These are phyloP conservation scores for Cheirogaleus major DNA, from an alignment of 2,797 vertebrate species.

Conservation along the genomic window DNA sequence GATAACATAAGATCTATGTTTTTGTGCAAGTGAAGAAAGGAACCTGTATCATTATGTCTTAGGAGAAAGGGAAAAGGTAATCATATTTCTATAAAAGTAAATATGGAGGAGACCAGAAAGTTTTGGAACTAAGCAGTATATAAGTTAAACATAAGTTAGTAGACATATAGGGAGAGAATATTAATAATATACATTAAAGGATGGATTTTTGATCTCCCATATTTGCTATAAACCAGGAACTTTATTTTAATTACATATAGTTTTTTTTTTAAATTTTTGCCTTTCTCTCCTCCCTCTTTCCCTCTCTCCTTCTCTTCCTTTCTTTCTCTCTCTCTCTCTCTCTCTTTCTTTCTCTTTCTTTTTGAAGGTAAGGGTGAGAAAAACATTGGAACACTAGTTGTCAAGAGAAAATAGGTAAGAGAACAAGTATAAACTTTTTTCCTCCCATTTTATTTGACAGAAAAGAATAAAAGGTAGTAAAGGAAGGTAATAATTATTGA, in stretches of 20 bases:
- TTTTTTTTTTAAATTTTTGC: background rate
- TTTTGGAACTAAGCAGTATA: background rate
- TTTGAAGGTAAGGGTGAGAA: background rate
- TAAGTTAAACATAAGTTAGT: background rate
- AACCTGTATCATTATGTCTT: background rate
- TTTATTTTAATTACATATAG: background rate
- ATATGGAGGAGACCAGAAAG: background rate
- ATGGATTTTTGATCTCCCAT: background rate
- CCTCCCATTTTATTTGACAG: conserved; percentile 54
- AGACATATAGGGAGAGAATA: background rate
- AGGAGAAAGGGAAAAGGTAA: background rate
- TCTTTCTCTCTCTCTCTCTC: accelerated
- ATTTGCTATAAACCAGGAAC: background rate
- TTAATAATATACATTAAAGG: background rate
- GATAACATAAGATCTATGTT: background rate
- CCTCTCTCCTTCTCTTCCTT: too few relatives aligned
- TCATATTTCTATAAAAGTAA: background rate
- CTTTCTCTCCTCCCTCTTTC: background rate
- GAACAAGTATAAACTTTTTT: background rate
- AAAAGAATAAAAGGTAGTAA: conserved; percentile 54
- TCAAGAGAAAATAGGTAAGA: conserved; percentile 52
- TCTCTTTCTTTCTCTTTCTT: too few relatives aligned
- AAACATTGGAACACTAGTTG: background rate
- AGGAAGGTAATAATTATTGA: conserved; percentile 70
- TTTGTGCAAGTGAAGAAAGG: background rate